These are phyloP conservation scores for Thinocorus orbignyianus DNA, from an alignment of 2,113 vertebrate genomes.

Conservation along the genomic window DNA sequence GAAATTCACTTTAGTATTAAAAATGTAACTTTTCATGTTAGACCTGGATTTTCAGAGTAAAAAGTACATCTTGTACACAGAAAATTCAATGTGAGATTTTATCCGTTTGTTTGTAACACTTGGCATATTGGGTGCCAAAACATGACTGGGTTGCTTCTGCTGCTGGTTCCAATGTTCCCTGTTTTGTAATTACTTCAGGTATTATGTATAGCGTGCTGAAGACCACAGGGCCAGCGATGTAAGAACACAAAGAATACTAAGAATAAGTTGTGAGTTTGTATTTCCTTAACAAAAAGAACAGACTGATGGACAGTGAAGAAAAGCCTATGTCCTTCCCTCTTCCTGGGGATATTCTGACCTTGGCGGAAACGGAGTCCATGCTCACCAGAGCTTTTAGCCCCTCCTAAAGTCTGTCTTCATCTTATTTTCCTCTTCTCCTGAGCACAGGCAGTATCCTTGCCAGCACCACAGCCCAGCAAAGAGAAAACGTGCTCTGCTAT, in stretches of 20 bases:
- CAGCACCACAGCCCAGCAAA: not conserved
- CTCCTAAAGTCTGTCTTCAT: not conserved
- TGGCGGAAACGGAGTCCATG: rapidly evolving
- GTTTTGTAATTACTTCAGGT: not conserved
- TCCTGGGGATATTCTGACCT: not conserved
- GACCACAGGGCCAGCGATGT: not conserved
- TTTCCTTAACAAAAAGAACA: not conserved
- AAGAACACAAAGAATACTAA: not conserved
- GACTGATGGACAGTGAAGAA: not conserved
- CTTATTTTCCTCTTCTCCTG: not conserved
- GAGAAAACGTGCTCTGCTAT: not conserved
- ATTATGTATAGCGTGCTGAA: not conserved
- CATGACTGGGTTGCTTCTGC: not conserved
- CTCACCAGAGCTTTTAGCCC: not conserved
- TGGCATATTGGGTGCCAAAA: too few relatives aligned
- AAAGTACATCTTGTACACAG: not conserved
- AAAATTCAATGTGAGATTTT: not conserved
- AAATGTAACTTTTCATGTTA: not conserved
- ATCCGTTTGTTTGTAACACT: not conserved
- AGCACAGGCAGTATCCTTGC: not conserved
- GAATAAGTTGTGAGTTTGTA: not conserved
- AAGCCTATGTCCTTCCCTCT: not conserved
- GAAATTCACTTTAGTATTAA: not conserved
- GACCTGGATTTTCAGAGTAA: not conserved
- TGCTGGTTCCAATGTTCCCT: not conserved